These are phyloP conservation scores for Pardosa pseudoannulata DNA, from an alignment of 2,888 invertebrate genomes.

Conservation along the genomic window DNA sequence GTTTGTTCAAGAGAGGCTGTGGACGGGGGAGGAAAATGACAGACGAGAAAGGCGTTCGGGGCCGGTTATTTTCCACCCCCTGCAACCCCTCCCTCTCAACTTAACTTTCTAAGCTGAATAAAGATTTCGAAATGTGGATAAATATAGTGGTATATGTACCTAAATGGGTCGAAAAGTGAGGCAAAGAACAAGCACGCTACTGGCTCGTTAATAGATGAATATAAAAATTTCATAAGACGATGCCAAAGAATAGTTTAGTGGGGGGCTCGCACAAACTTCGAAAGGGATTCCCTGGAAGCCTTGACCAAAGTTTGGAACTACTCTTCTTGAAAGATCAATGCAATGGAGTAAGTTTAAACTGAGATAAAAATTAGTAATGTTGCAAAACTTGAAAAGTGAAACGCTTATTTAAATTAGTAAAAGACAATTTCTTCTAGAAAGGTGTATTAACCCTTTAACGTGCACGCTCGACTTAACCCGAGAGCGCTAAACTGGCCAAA, in stretches of 20 bases:
- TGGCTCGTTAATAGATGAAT: slow-evolving; percentile 43
- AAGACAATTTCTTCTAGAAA: no score
- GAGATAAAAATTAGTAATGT: no score
- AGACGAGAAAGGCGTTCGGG: not conserved
- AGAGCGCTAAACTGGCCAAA: no score
- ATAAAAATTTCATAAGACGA: slow-evolving; percentile 37
- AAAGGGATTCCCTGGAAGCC: not conserved
- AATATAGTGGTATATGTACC: slow-evolving; percentile 22
- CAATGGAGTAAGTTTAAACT: no score
- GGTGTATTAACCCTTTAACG: no score
- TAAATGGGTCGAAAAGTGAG: slow-evolving; percentile 11
- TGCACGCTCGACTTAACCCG: no score
- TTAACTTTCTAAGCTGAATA: not conserved
- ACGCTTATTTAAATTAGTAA: no score
- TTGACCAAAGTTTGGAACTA: no score
- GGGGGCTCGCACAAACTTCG: not conserved
- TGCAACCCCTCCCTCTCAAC: not conserved
- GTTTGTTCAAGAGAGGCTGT: not conserved
- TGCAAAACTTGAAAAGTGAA: no score
- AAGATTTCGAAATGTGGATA: slow-evolving; percentile 16
- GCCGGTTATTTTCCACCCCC: not conserved
- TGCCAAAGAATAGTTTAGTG: not conserved
- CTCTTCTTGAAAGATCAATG: no score
- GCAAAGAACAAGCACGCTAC: slow-evolving; percentile 31
- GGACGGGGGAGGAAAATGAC: slow-evolving; percentile 9